These are phyloP conservation scores for Erebia ligea DNA, from an alignment of 2,888 invertebrate species.

Conservation along the genomic window DNA sequence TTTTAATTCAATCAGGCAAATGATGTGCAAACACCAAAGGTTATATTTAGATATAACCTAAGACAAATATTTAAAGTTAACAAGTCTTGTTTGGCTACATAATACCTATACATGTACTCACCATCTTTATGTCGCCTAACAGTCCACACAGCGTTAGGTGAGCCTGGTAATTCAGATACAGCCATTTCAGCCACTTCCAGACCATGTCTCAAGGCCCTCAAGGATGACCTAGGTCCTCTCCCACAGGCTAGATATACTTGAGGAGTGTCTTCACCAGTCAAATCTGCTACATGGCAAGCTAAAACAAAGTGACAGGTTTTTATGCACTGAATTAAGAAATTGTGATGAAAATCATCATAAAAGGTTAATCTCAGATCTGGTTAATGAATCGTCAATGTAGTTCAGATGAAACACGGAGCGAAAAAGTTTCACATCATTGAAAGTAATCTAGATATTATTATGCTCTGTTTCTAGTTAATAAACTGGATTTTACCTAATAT, in stretches of 20 bases:
- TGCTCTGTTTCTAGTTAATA: neutral
- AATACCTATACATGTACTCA: conserved; percentile 83
- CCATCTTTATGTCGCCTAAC: conserved; percentile 98
- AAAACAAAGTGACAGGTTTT: conserved; percentile 41
- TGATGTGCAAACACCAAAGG: too few relatives aligned
- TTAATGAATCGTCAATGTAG: conserved; percentile 79
- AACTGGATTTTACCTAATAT: conserved; percentile 86
- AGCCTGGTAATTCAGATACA: conserved; percentile 99
- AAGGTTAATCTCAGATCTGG: conserved; percentile 68
- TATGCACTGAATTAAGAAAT: neutral
- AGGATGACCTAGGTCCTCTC: conserved; percentile 95
- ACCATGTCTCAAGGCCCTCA: conserved; percentile 97
- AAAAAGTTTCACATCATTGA: conserved; percentile 50
- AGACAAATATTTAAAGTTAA: neutral
- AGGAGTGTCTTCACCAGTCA: conserved; percentile 99
- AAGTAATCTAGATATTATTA: neutral
- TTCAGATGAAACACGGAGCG: conserved; percentile 86
- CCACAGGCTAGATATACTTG: conserved; percentile 99
- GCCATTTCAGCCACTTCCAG: conserved; percentile 99
- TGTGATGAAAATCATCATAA: neutral
- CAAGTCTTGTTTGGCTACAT: neutral
- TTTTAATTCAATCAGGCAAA: too few relatives aligned
- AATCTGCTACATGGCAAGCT: conserved; percentile 94
- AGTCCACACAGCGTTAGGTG: conserved; percentile 99
- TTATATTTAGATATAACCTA: neutral